Conservation (phyloP, 1,140 invertebrate species). For the Brachionus sp. region DNA sequence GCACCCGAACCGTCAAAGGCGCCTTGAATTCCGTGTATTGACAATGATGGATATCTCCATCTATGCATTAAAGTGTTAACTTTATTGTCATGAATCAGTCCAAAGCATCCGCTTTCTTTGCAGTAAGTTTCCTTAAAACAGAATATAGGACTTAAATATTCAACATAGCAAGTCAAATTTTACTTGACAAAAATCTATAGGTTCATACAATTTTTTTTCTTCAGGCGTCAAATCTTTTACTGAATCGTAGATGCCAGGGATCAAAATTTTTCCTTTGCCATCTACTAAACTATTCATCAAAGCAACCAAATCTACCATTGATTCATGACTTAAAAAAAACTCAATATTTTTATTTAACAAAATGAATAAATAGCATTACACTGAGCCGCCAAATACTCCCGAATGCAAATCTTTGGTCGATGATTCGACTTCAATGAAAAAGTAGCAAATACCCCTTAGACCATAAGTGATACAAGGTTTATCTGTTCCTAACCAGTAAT, state of each 20-base stretch:
- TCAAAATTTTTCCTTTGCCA: conserved; percentile 53
- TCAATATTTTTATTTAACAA: background rate
- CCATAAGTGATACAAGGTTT: conserved; percentile 97
- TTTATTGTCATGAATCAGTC: conserved; percentile 51
- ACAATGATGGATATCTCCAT: conserved; percentile 69
- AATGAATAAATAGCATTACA: conserved; percentile 51
- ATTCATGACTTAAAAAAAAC: conserved; percentile 53
- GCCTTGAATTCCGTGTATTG: conserved; percentile 69
- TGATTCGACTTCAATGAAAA: conserved; percentile 81
- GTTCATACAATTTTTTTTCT: conserved; percentile 64
- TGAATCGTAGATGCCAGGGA: conserved; percentile 55
- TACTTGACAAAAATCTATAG: conserved; percentile 23
- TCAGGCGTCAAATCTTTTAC: conserved; percentile 68
- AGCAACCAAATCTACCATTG: conserved; percentile 56
- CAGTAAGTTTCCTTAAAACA: background rate
- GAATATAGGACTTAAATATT: background rate
- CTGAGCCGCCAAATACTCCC: conserved; percentile 84
- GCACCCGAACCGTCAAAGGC: conserved; percentile 84
- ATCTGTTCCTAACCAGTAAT: conserved; percentile 93
- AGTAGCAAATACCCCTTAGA: conserved; percentile 84
- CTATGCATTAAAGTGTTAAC: conserved; percentile 75
- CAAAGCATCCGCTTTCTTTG: conserved; percentile 1
- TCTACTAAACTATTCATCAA: conserved; percentile 54
- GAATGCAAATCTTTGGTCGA: conserved; percentile 88
- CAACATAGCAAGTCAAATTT: background rate